A percentile compares a stretch with the other conserved stretches of the same genome.
phyloP scores from a whole-genome alignment of 37 sponge, comb jelly and placozoan genomes.

The Axinella damicornis region DNA sequence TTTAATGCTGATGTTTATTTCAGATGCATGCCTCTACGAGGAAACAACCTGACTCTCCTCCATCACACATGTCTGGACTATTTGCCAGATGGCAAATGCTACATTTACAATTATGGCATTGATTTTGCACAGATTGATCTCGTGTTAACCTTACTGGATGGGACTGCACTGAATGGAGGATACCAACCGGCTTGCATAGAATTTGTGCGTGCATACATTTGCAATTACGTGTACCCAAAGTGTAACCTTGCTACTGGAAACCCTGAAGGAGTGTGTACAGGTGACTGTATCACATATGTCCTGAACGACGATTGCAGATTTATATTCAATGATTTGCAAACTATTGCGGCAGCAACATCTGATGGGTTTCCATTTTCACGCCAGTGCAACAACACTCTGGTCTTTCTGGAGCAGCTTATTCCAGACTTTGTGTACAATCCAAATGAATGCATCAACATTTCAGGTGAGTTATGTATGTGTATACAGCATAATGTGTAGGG shows the following conservation, averaged over 20 bases:
- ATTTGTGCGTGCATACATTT: conserved; percentile 20
- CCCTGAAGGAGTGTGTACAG: conserved; percentile 22
- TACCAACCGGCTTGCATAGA: conserved; percentile 19
- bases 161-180: too few species aligned
- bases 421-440: background rate
- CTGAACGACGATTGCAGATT: background rate
- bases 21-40: background rate
- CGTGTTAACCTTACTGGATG: too few species aligned
- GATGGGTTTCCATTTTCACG: background rate
- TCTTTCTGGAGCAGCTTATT: background rate
- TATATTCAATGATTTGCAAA: background rate
- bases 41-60: background rate
- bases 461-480: background rate
- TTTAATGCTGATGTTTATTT: too few species aligned
- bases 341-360: background rate
- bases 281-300: conserved; percentile 2
- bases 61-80: background rate
- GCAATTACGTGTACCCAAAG: conserved; percentile 43
- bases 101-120: background rate
- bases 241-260: conserved; percentile 3
- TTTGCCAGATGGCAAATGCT: background rate
- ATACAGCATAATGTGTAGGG: too few species aligned
- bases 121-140: background rate
- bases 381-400: conserved; percentile 18
- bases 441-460: conserved; percentile 18